Evolutionary conservation across 2,797 vertebrate species (phyloP).

Genomic region (Otolemur crassicaudatus): DNA sequence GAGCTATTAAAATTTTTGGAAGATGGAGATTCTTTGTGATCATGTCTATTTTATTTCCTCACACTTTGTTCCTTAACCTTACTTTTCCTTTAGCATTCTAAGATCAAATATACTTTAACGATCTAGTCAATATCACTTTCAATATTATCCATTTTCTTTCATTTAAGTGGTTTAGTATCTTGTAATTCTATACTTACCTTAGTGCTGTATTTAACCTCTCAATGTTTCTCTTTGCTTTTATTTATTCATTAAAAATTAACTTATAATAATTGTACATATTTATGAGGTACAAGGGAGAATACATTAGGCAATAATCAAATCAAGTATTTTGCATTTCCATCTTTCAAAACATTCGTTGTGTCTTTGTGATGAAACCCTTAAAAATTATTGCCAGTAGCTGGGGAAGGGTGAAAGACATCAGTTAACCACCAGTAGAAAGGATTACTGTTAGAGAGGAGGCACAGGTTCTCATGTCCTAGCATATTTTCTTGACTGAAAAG

Average conservation of each 20-base stretch:
- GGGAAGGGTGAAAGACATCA: background rate
- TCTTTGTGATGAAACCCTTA: background rate
- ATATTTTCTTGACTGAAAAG: background rate
- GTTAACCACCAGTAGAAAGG: background rate
- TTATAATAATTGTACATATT: background rate
- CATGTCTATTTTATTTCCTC: background rate
- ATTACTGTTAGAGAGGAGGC: background rate
- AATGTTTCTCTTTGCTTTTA: background rate
- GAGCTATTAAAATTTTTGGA: slow-evolving; percentile 61
- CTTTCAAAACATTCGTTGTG: background rate
- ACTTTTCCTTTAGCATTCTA: background rate
- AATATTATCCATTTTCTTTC: background rate
- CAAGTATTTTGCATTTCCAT: background rate
- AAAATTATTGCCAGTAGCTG: background rate
- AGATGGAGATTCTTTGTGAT: slow-evolving; percentile 38
- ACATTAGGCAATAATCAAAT: background rate
- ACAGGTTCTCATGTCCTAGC: background rate
- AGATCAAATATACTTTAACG: background rate
- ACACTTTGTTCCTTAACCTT: background rate
- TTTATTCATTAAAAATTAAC: background rate
- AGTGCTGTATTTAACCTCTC: background rate
- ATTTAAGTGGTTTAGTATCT: background rate
- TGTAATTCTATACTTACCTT: background rate
- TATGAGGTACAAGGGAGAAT: background rate
- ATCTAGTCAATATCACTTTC: background rate